Evolutionary conservation across 2,888 invertebrate species (phyloP).

Genomic region (Drosophila anomelani): DNA sequence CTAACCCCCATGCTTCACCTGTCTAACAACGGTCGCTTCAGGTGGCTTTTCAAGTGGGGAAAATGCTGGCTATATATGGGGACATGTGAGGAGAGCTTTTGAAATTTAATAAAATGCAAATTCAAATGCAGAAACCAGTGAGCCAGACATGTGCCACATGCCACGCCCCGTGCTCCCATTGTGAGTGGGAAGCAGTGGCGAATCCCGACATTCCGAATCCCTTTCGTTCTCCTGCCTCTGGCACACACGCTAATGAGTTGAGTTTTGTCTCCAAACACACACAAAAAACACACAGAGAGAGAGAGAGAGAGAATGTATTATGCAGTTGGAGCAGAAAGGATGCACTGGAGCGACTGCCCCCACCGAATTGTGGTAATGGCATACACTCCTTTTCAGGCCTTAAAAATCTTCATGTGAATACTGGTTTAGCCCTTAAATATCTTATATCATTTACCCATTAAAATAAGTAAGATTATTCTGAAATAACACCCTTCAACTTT

Average conservation of each 20-base stretch:
- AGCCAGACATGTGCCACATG: slow-evolving; percentile 61
- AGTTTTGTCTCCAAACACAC: slow-evolving; percentile 45
- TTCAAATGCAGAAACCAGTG: slow-evolving; percentile 64
- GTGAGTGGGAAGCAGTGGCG: slow-evolving; percentile 10
- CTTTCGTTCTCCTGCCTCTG: background rate
- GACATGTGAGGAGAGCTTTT: slow-evolving; percentile 67
- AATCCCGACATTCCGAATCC: background rate
- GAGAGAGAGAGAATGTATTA: slow-evolving; percentile 55
- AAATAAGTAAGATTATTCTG: background rate
- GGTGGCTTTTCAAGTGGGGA: slow-evolving; percentile 57
- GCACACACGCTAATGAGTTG: slow-evolving; percentile 71
- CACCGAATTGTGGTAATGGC: slow-evolving; percentile 67
- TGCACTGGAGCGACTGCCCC: slow-evolving; percentile 59
- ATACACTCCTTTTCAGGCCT: slow-evolving; percentile 10
- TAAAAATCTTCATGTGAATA: background rate
- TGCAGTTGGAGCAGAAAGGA: slow-evolving; percentile 62
- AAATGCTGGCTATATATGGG: slow-evolving; percentile 10
- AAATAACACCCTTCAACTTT: background rate
- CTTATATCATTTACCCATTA: background rate
- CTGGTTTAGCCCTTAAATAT: background rate
- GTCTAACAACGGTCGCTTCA: slow-evolving; percentile 60
- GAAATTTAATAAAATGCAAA: slow-evolving; percentile 80
- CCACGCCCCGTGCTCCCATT: slow-evolving; percentile 43
- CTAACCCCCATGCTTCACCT: slow-evolving; percentile 6
- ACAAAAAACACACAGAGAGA: slow-evolving; percentile 27